phyloP scores from a whole-genome alignment of 2,113 vertebrate species.

The Enhydra lutris region DNA sequence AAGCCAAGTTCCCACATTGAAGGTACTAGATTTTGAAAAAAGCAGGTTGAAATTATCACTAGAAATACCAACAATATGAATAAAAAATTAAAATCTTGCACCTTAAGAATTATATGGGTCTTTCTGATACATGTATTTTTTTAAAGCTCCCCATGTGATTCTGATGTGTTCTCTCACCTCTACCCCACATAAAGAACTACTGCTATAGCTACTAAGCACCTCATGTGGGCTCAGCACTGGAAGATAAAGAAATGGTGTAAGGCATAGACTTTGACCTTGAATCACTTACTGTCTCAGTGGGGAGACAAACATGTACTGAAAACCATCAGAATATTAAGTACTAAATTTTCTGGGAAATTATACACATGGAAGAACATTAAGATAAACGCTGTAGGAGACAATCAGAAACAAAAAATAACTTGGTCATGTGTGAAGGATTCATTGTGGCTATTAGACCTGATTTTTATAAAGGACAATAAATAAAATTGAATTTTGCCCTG shows the following conservation, averaged over 20 bases:
- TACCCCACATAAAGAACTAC: neutral
- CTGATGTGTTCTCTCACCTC: neutral
- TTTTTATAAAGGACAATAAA: constrained; percentile 36
- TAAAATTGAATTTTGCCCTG: neutral
- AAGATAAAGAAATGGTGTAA: constrained; percentile 9
- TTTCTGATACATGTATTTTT: neutral
- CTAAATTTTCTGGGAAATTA: constrained; percentile 65
- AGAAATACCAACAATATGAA: neutral
- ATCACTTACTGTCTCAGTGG: constrained; percentile 42
- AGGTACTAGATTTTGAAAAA: neutral
- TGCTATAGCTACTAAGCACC: neutral
- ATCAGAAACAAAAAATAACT: constrained; percentile 42
- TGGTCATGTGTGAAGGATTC: constrained; percentile 43
- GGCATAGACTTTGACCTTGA: neutral
- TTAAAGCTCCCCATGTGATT: neutral
- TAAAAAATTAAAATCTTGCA: neutral
- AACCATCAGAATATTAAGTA: constrained; percentile 63
- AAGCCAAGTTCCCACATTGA: neutral
- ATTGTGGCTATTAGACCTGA: constrained; percentile 10
- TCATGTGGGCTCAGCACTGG: neutral
- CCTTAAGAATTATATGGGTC: neutral
- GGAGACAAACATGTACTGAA: constrained; percentile 33
- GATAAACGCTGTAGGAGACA: constrained; percentile 1
- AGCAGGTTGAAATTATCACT: neutral
- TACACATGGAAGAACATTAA: constrained; percentile 59